Base-by-base conservation (phyloP, 2,113 vertebrate species). In the Marcusenius ussheri region DNA sequence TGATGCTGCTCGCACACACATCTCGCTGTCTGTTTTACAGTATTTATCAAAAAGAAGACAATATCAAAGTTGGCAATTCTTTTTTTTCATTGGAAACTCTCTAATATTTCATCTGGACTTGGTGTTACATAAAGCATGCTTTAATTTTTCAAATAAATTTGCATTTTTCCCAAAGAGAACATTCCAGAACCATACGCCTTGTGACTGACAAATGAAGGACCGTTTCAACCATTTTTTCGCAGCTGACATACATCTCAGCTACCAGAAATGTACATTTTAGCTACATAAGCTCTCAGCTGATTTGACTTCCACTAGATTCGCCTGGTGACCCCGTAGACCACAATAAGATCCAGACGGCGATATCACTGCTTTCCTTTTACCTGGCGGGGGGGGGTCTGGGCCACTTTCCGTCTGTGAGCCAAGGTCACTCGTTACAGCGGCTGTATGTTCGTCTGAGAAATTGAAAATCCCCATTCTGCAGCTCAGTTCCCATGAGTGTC, bases 161-260 rank as follows among this genome's bases (percentile, higher is more conserved):
- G 13, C 9, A 56, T 87, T 51, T 51, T 35, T 10, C n/a, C 5
- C 27, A 53, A 10, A 53, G 49, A 53, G 9, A 87, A 87, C 85
- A 35, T 87, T 86, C 47, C 47, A 39, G 49, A 87, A 53, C 17
- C 6, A 15, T 50, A 17, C 10, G 5, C 45, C 83, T 84, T 84
- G 45, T 13, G 21, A 47, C 83, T 84, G 42, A 53, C n/a, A 39
- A 35, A 27, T 87, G 85, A 53, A 31, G 4, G 1, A 35, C 47
- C 24, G n/a, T 21, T 24, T 49, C 27, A 19, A 66, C 77, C 46
- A 49, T 91, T 87, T 92, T 89, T 87, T 92, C 58, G 31, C 74
- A 39, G 31, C 74, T 80, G 74, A 80, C 17, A 19, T 77, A 77
- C 70, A 80, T 15, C 35, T 80, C 31, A 17, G 13, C 31, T 42